These are phyloP conservation scores for Phrynocephalus versicolor DNA, from an alignment of 2,113 vertebrate genomes.

Conservation along the genomic window DNA sequence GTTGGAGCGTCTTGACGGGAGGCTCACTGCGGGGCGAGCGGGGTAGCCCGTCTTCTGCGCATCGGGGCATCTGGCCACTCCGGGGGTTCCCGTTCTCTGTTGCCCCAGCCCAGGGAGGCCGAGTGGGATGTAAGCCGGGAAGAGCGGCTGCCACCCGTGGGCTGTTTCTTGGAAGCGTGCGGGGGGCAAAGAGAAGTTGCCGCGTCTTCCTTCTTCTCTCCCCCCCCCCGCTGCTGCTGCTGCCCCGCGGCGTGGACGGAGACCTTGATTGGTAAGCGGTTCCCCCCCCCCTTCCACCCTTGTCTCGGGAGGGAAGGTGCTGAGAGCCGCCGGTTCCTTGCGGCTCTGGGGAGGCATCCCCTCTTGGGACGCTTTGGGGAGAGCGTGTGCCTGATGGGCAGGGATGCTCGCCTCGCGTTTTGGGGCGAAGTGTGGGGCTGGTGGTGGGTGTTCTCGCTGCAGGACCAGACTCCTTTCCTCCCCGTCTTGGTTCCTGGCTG, in stretches of 20 bases:
- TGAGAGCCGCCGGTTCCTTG: neutral
- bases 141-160: neutral
- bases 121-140: neutral
- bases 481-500: no score
- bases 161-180: no score
- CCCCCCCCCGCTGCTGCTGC: no score
- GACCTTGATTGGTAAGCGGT: neutral
- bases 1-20: conserved; percentile 40
- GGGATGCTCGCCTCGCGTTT: neutral
- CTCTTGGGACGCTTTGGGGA: no score
- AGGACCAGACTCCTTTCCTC: neutral
- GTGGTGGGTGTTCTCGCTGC: no score
- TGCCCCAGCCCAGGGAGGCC: neutral
- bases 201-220: no score
- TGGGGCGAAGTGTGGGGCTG: no score
- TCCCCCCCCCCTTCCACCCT: neutral
- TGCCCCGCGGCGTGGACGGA: neutral
- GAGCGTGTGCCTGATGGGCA: neutral
- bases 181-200: no score
- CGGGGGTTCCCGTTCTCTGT: neutral
- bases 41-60: neutral
- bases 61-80: neutral
- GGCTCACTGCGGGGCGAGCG: neutral
- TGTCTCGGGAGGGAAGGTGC: rapidly evolving
- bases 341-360: no score